Evolutionary conservation across 2,797 vertebrate genomes (phyloP).

Genomic region (Myotis findleyi): DNA sequence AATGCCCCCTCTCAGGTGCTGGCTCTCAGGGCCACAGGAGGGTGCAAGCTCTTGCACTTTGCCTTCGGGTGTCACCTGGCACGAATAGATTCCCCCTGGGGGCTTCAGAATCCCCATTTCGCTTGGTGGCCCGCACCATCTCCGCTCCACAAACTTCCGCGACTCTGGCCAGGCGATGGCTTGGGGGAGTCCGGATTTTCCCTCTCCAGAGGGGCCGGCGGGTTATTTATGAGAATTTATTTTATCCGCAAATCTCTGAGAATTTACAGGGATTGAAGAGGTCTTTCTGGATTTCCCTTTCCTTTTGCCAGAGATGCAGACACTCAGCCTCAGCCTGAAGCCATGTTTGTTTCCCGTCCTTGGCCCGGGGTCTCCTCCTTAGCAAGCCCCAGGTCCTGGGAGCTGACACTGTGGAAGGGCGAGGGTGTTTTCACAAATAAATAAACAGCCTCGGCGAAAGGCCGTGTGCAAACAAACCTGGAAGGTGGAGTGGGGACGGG

Average conservation of each 20-base stretch:
- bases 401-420: background rate
- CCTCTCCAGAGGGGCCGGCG: conserved; percentile 48
- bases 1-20: background rate
- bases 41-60: background rate
- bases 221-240: conserved; percentile 80
- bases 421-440: conserved; percentile 54
- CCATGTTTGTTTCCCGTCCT: background rate
- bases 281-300: conserved; percentile 69
- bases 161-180: conserved; percentile 27
- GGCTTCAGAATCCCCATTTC: background rate
- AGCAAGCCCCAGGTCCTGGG: background rate
- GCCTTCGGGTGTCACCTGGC: background rate
- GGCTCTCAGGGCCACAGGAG: background rate
- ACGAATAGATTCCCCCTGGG: background rate
- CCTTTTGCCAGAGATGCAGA: background rate
- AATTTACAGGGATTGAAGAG: conserved; percentile 72
- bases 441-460: background rate
- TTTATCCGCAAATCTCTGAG: conserved; percentile 76
- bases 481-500: background rate
- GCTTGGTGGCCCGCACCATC: background rate
- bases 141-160: background rate
- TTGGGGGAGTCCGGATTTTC: conserved; percentile 46
- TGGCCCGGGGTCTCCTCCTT: background rate
- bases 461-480: conserved; percentile 53
- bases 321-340: background rate